phyloP scores from a whole-genome alignment of 2,888 invertebrate species.

The Coleophora deauratella region DNA sequence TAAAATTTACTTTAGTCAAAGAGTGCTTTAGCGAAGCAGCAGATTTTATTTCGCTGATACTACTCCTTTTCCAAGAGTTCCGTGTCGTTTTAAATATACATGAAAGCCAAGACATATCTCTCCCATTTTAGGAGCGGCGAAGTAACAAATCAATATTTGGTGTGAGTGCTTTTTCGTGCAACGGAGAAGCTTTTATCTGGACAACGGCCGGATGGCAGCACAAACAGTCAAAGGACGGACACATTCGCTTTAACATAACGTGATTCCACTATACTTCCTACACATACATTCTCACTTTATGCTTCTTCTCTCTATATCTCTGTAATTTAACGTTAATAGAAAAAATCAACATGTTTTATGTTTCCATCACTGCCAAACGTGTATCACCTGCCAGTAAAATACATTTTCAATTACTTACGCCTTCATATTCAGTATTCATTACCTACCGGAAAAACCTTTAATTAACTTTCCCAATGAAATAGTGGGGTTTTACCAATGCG shows the following conservation, averaged over 20 bases:
- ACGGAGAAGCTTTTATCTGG: slow-evolving; percentile 73
- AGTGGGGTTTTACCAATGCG: slow-evolving; percentile 59
- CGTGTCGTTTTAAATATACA: slow-evolving; percentile 39
- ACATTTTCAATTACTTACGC: too few relatives aligned
- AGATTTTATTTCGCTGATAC: not conserved
- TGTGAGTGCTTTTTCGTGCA: slow-evolving; percentile 74
- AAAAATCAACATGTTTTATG: too few relatives aligned
- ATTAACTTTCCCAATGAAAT: slow-evolving; percentile 58
- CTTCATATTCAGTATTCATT: too few relatives aligned
- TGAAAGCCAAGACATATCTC: slow-evolving; percentile 52
- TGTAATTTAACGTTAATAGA: too few relatives aligned
- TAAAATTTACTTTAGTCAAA: too few relatives aligned
- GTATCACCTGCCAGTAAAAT: too few relatives aligned
- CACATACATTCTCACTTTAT: slow-evolving; percentile 14
- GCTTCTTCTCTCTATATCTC: too few relatives aligned
- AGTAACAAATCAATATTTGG: slow-evolving; percentile 74
- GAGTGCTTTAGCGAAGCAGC: too few relatives aligned
- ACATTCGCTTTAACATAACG: slow-evolving; percentile 66
- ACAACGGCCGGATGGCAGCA: slow-evolving; percentile 64
- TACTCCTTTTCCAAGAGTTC: slow-evolving; percentile 19
- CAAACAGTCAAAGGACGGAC: slow-evolving; percentile 63
- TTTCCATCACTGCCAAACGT: too few relatives aligned
- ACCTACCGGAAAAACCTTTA: slow-evolving; percentile 37
- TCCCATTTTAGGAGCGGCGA: slow-evolving; percentile 61
- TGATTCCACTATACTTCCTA: slow-evolving; percentile 30